Base-by-base conservation (phyloP, 1,140 invertebrate species). In the Brachionus calyciflorus region DNA sequence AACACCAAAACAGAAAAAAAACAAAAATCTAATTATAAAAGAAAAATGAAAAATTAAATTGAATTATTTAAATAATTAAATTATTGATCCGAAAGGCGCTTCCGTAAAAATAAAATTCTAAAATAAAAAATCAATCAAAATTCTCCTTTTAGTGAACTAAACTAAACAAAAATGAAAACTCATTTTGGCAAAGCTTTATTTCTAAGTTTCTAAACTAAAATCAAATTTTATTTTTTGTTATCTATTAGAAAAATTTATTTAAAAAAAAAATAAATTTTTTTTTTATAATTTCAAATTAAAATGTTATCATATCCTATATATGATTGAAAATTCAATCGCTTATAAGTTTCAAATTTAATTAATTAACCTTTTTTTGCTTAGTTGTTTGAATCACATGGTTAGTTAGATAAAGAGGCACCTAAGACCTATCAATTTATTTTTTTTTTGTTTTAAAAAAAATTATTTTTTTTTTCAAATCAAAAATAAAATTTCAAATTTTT, bases 1-100 rank as follows among this genome's bases (percentile, higher is more conserved):
- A 44, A 41, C 26, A 65, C 41, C 19, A 65, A 41, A 65, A 65
- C 19, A 65, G 44, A 65, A 17, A 44, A 65, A 65, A 65, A 65
- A 44, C 19, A 44, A 65, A 65, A 44, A 65, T 65, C 44, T 65
- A 24, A 65, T 65, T 65, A 65, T 19, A 44, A 24, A 44, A 10
- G 44, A 37, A 65, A 65, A 65, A 44, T 65, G 33, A 65, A 65
- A 44, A 44, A 65, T 65, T 24, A n/a, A n/a, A n/a, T n/a, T n/a
- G n/a, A n/a, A n/a, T n/a, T n/a, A n/a, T n/a, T n/a, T n/a, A n/a
- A 44, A 65, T 44, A 65, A 60, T 60, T 60, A 33, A 60, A 60
- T 60, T 60, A 60, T 60, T 60, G 55, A 60, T 60, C 55, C 4
- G 9, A 37, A 37, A n/a, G 55, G 30, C 55, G 55, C 55, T 33